Evolutionary conservation across 2,888 invertebrate species (phyloP), one percentile per base, ranked within the genome.

Genomic region (Theretra japonica): DNA sequence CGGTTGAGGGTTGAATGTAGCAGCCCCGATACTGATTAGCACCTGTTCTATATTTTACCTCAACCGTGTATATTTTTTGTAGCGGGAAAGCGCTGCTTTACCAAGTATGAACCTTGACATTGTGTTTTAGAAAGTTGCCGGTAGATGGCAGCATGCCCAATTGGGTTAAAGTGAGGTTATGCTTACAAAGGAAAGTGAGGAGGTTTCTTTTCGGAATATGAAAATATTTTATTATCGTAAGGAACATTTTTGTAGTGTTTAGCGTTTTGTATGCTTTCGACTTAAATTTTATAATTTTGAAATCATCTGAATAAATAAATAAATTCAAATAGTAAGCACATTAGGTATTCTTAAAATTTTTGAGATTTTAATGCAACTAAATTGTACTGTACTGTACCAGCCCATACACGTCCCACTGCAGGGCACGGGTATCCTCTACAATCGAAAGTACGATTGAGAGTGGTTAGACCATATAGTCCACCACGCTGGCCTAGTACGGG

Each of bases 11-110:
- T 83, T 85, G 77, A 79, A 74, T 85, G 82, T 87, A 85, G 84
- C 84, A 80, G 83, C 83, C 78, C 82, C 82, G 85, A 88, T 90
- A 88, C 83, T 87, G 90, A 91, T 91, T 89, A 91, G 85, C 82
- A 79, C 74, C 76, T 77, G 76, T 80, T 80, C 48, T 50, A 41
- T 68, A 71, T 71, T 71, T 48, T 56, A 56, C 48, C 21, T 28
- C 21, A 62, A 62, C 21, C 21, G 33, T 11, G 21, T 33, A 65
- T 65, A 65, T 65, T 60, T 65, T 48, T 65, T 48, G 5, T 41
- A 48, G 41, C 53, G 30, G 21, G n/a, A 23, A 30, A 68, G n/a
- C 48, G 48, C 23, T 48, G 11, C 53, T 17, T 28, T 50, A 28
- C 30, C 53, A 30, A 69, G 41, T 19, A 59, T 23, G 60, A 56